phyloP scores from a whole-genome alignment of 2,113 vertebrate species.

The Falco punctatus region DNA sequence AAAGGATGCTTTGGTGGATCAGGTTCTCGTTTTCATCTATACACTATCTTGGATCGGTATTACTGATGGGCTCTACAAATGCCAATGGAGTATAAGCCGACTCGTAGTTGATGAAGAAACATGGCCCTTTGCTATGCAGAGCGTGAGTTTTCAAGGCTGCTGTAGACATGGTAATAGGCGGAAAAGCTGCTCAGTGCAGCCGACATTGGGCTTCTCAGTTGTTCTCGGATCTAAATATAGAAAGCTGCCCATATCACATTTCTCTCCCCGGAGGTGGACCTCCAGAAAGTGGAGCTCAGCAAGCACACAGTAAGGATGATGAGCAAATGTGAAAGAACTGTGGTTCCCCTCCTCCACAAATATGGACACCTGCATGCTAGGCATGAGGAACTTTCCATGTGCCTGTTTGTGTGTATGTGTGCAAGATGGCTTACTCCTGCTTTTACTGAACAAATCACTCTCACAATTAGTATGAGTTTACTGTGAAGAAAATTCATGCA shows the following conservation, averaged over 20 bases:
- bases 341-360: not conserved
- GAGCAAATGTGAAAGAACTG: not conserved
- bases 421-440: not conserved
- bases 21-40: not conserved
- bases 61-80: not conserved
- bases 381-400: not conserved
- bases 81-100: not conserved
- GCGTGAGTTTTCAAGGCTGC: not conserved
- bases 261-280: not conserved
- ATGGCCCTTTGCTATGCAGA: not conserved
- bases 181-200: not conserved
- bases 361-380: not conserved
- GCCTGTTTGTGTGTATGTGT: rapidly evolving
- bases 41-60: not conserved
- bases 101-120: not conserved
- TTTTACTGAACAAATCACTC: not conserved
- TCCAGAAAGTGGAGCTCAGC: not conserved
- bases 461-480: not conserved
- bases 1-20: not conserved
- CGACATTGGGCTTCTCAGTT: not conserved
- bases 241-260: not conserved
- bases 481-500: not conserved
- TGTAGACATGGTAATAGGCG: not conserved
- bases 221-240: conserved; percentile 36
- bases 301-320: not conserved